Percentiles rank a stretch among this genome's conserved stretches.
These are phyloP conservation scores for Nebria ingens DNA, from an alignment of 1,140 invertebrate species.

Conservation along the genomic window DNA sequence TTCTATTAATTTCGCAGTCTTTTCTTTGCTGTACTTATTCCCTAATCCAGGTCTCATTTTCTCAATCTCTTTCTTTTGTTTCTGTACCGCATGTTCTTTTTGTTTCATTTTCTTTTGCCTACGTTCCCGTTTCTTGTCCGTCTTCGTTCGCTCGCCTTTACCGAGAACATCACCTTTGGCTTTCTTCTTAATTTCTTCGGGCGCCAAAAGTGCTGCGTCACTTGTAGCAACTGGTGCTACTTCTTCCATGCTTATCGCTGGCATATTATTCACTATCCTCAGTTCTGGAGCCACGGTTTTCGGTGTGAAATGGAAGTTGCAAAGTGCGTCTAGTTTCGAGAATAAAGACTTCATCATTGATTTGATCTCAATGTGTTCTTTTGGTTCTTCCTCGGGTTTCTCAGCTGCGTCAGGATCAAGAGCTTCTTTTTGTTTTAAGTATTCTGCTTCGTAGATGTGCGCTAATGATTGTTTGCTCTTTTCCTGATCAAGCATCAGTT, in stretches of 20 bases:
- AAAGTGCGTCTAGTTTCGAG: conserved; percentile 80
- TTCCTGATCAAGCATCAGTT: conserved; percentile 82
- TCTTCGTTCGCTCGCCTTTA: conserved; percentile 66
- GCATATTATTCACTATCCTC: conserved; percentile 83
- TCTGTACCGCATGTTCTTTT: conserved; percentile 40
- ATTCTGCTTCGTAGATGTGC: conserved; percentile 93
- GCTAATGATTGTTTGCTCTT: conserved; percentile 92
- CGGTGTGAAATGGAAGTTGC: conserved; percentile 91
- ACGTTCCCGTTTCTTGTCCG: conserved; percentile 83
- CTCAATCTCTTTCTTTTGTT: conserved; percentile 41
- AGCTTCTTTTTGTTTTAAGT: conserved; percentile 68
- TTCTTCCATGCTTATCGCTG: conserved; percentile 89
- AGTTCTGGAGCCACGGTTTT: conserved; percentile 75
- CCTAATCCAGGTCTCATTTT: conserved; percentile 40
- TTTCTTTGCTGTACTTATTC: conserved; percentile 48
- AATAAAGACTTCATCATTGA: conserved; percentile 71
- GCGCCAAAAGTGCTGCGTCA: conserved; percentile 79
- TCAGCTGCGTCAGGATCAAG: conserved; percentile 45
- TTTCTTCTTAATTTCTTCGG: conserved; percentile 84
- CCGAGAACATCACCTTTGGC: conserved; percentile 65
- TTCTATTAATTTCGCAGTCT: conserved; percentile 41
- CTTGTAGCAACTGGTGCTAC: conserved; percentile 80
- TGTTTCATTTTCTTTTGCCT: conserved; percentile 79
- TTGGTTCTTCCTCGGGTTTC: conserved; percentile 56
- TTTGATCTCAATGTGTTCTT: conserved; percentile 66